These are phyloP conservation scores for Biston betularia DNA, from an alignment of 2,888 invertebrate species.

Conservation along the genomic window DNA sequence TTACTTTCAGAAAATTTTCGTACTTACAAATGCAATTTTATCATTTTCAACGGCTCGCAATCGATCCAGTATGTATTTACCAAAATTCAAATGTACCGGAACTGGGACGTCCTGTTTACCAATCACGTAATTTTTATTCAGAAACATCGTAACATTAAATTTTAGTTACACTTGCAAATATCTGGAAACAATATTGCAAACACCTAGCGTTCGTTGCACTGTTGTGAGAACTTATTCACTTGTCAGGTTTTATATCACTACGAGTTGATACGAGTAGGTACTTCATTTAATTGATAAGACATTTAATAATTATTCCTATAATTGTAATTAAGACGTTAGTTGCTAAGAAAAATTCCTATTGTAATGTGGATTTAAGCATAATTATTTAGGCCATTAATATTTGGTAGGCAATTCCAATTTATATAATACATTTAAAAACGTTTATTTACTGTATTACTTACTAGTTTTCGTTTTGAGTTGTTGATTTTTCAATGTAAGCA, in stretches of 20 bases:
- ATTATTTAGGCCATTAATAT: too few species aligned
- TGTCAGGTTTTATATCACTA: slow-evolving; percentile 2
- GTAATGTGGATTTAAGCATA: too few species aligned
- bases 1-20: background rate
- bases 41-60: slow-evolving; percentile 49
- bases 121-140: slow-evolving; percentile 55
- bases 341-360: too few species aligned
- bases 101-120: slow-evolving; percentile 64
- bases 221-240: slow-evolving; percentile 9
- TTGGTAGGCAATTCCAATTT: too few species aligned
- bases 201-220: background rate
- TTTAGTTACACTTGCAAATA: background rate
- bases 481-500: too few species aligned
- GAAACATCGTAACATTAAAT: slow-evolving; percentile 52
- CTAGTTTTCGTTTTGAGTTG: too few species aligned
- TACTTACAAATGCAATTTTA: slow-evolving; percentile 66
- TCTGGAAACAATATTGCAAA: background rate
- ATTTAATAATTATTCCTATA: slow-evolving; percentile 1
- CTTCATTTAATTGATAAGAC: background rate
- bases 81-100: slow-evolving; percentile 72
- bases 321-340: background rate
- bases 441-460: too few species aligned
- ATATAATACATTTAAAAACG: too few species aligned
- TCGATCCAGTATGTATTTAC: slow-evolving; percentile 67
- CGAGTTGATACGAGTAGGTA: background rate